Evolutionary conservation across 1,140 invertebrate genomes (phyloP), one percentile per base, ranked within the genome.

Genomic region (Atta colombica): DNA sequence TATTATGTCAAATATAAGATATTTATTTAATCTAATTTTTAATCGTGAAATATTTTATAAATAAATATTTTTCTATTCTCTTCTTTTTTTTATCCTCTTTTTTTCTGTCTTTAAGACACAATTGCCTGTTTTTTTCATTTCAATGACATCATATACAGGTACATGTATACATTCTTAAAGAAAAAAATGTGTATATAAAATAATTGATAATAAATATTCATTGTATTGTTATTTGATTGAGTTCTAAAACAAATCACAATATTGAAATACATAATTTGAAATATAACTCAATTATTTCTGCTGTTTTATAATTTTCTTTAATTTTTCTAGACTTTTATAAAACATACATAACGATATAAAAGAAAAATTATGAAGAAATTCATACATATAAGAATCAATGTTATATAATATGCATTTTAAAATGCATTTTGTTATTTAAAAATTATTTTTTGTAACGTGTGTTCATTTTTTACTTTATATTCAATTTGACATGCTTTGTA

Each of bases 1-100:
- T 77, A 31, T 49, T 1, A 18, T 77, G 18, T 45, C 25, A 63
- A 65, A 77, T 49, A 5, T 77, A 63, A 60, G 7, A 77, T 75
- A 74, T 75, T 58, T 74, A 60, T 61, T 25, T 45, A 45, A 39
- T 58, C 10, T 75, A 21, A 39, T 75, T 35, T 58, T 58, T 5
- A 1, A 1, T 58, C 1, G 2, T 45, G 1, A 45, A 21, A 61
- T 74, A 60, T 77, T 77, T 60, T 60, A 12, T 39, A 4, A 77
- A 77, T 77, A 77, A 61, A 63, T 77, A 63, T 63, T 28, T 77
- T 10, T 28, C 14, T 74, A n/a, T 18, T 3, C 5, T 63, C 5
- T 61, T 8, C 25, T 5, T 18, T 65, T 18, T 65, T 8, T 14
- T 31, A 5, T 35, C 12, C n/a, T 28, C 10, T 53, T 55, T 45